These are phyloP conservation scores for Gasteruption jaculator DNA, from an alignment of 2,888 invertebrate species.

Conservation along the genomic window DNA sequence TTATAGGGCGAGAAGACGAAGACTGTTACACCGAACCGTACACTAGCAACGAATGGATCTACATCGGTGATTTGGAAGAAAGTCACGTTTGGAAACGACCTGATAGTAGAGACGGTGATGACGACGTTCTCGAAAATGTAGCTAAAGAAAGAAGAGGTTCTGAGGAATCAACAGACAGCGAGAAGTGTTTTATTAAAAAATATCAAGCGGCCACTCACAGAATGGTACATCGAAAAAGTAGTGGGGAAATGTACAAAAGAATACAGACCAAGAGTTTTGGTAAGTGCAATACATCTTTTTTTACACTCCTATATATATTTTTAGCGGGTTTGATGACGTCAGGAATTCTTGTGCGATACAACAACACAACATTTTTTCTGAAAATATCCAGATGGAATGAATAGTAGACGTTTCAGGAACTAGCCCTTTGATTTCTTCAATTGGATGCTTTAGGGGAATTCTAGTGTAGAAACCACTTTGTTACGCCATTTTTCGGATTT, in stretches of 20 bases:
- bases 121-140: conserved; percentile 37
- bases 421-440: too few species aligned
- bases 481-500: too few species aligned
- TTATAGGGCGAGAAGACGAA: conserved; percentile 58
- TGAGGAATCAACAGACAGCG: conserved; percentile 69
- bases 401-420: too few species aligned
- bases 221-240: conserved; percentile 84
- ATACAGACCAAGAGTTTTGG: conserved; percentile 80
- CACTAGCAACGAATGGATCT: conserved; percentile 68
- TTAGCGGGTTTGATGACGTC: conserved; percentile 4
- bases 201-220: conserved; percentile 85
- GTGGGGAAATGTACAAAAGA: conserved; percentile 83
- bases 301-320: conserved; percentile 6
- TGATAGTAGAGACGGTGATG: conserved; percentile 48
- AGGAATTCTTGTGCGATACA: conserved; percentile 2
- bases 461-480: too few species aligned
- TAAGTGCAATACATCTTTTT: conserved; percentile 53
- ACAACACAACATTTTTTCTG: too few species aligned
- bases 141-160: conserved; percentile 53
- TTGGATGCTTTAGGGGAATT: too few species aligned
- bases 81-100: conserved; percentile 61
- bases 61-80: conserved; percentile 70
- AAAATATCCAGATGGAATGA: too few species aligned
- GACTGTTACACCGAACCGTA: conserved; percentile 75
- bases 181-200: conserved; percentile 78